Evolutionary conservation across 1,140 invertebrate species (phyloP), one percentile per base, ranked within the genome.

Genomic region (Drosophila aff.): DNA sequence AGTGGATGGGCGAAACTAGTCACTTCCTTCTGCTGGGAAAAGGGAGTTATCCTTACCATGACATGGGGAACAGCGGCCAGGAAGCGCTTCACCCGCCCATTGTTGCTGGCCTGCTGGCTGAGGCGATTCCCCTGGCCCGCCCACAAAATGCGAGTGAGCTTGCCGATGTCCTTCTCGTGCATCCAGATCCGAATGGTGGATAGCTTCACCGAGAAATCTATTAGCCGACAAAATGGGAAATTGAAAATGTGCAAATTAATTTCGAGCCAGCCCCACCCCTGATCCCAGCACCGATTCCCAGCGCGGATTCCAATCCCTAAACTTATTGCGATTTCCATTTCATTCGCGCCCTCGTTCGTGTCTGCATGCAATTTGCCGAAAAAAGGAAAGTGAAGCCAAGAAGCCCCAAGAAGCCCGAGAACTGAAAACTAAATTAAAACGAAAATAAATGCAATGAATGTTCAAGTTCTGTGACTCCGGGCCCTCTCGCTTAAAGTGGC

Each of bases 111-210:
- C 91, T 98, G 97, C 69, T 95, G 95, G 52, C 96, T 94, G 5
- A 98, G 94, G 68, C 96, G 96, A 47, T 96, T 94, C 10, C 97
- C 98, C 82, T 97, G 96, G 0, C 97, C 97, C 81, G 97, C 96
- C 96, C 97, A 97, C 13, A 98, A 94, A 3, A 98, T 96, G 82
- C 96, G 95, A 87, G 97, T 96, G 49, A 98, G 93, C 81, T 96
- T 96, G 21, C 95, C 95, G 84, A 98, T 94, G 92, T 98, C 97
- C 89, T 96, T 95, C 91, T 98, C 97, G 91, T 98, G 97, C 73
- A 98, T 98, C 97, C 97, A 98, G 93, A 97, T 97, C 68, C 97
- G 94, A 71, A 98, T 97, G 82, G 97, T 98, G 46, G 97, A 96
- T 40, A 96, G 95, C 84, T 97, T 97, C 79, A 96, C 95, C 82